Evolutionary conservation across 2,113 vertebrate species (phyloP).

Genomic region (Isurus oxyrinchus): DNA sequence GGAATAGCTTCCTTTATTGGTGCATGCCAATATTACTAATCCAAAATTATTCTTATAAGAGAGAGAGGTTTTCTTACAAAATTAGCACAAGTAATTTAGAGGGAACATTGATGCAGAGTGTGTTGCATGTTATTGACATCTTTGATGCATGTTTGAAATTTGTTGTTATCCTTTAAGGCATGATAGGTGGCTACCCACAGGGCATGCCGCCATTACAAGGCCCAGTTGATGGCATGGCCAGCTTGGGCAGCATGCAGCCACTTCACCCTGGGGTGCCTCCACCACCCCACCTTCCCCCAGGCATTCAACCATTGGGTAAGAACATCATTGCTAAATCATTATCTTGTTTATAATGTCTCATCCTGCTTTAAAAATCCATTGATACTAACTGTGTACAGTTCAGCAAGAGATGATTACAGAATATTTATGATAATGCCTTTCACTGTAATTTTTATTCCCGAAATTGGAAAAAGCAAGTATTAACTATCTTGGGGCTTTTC

Average conservation of each 20-base stretch:
- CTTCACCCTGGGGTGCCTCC: constrained; percentile 80
- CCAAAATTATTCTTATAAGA: not conserved
- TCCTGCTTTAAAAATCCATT: constrained; percentile 60
- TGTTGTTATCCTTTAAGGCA: constrained; percentile 83
- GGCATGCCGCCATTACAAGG: constrained; percentile 78
- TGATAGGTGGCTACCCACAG: constrained; percentile 83
- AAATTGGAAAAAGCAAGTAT: not conserved
- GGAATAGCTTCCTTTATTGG: not conserved
- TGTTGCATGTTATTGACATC: constrained; percentile 76
- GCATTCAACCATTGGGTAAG: constrained; percentile 87
- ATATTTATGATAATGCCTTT: not conserved
- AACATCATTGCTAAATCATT: constrained; percentile 59
- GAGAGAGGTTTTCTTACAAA: not conserved
- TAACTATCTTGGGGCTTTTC: not conserved
- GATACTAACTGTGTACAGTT: constrained; percentile 19
- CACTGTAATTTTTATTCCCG: not conserved
- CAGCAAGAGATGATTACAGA: not conserved
- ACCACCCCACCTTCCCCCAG: constrained; percentile 78
- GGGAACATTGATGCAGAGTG: constrained; percentile 52
- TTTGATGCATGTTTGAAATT: constrained; percentile 76
- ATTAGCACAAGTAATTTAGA: not conserved
- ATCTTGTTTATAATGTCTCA: constrained; percentile 64
- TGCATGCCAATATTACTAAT: not conserved
- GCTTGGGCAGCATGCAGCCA: constrained; percentile 85
- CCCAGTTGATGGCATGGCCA: constrained; percentile 86